Evolutionary conservation across 2,888 invertebrate genomes (phyloP).

Genomic region (Oscheius myriophilus): DNA sequence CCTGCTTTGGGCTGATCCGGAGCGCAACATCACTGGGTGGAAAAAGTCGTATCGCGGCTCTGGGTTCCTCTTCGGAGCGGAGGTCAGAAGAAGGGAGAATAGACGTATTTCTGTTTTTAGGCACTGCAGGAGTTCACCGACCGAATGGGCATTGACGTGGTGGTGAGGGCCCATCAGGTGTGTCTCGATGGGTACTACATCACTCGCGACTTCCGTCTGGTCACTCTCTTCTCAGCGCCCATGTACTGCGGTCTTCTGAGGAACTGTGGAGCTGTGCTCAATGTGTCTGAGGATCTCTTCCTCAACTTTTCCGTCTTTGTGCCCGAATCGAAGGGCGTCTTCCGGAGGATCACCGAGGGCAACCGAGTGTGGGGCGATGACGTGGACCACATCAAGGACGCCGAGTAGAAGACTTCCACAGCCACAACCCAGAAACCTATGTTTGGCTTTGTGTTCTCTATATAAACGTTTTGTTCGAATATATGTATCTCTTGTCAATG

Average conservation of each 20-base stretch:
- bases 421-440: too few relatives aligned
- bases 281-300: not conserved
- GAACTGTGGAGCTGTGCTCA: slow-evolving; percentile 3
- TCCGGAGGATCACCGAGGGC: not conserved
- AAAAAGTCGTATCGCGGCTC: slow-evolving; percentile 52
- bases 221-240: slow-evolving; percentile 14
- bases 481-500: too few relatives aligned
- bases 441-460: too few relatives aligned
- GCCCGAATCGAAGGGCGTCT: slow-evolving; percentile 35
- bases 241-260: slow-evolving; percentile 13
- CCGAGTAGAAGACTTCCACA: too few relatives aligned
- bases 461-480: too few relatives aligned
- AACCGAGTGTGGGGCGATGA: slow-evolving; percentile 10
- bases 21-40: slow-evolving; percentile 49
- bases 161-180: slow-evolving; percentile 12
- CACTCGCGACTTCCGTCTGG: not conserved
- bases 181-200: slow-evolving; percentile 6
- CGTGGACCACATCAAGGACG: not conserved
- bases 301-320: slow-evolving; percentile 31
- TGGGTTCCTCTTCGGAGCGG: slow-evolving; percentile 54
- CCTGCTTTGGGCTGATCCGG: slow-evolving; percentile 60
- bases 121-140: not conserved
- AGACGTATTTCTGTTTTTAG: too few relatives aligned
- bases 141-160: not conserved
- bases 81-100: not conserved